Evolutionary conservation across 2,113 vertebrate species (phyloP).

Genomic region (Rhineura floridana): DNA sequence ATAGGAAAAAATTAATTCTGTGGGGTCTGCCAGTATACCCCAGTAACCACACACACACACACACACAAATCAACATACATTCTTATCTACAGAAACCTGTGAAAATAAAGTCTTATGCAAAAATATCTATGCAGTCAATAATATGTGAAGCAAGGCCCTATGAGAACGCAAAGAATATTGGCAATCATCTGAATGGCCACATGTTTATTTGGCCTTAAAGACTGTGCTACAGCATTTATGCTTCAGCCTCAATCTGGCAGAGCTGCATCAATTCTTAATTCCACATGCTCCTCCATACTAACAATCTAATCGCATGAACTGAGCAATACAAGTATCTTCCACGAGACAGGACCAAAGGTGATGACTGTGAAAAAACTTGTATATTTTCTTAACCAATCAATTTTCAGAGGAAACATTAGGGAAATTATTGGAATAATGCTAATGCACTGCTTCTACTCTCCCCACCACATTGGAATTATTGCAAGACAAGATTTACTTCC

Average conservation of each 20-base stretch:
- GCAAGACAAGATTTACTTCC: not conserved
- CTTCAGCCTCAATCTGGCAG: not conserved
- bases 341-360: not conserved
- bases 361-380: not conserved
- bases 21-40: rapidly evolving
- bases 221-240: not conserved
- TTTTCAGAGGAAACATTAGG: not conserved
- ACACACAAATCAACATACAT: not conserved
- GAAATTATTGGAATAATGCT: not conserved
- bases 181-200: rapidly evolving
- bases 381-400: not conserved
- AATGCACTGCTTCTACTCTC: not conserved
- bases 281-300: not conserved
- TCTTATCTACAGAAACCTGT: not conserved
- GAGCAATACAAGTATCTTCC: not conserved
- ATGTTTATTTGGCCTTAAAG: not conserved
- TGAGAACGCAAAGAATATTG: constrained; percentile 20
- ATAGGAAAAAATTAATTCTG: not conserved
- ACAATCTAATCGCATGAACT: not conserved
- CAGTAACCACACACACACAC: not conserved
- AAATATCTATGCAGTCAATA: not conserved
- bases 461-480: not conserved
- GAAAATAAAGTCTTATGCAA: not conserved
- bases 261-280: too few species aligned
- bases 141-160: constrained; percentile 38